Base-by-base conservation (phyloP, 1,140 invertebrate species). In the Cheumatopsyche charites region DNA sequence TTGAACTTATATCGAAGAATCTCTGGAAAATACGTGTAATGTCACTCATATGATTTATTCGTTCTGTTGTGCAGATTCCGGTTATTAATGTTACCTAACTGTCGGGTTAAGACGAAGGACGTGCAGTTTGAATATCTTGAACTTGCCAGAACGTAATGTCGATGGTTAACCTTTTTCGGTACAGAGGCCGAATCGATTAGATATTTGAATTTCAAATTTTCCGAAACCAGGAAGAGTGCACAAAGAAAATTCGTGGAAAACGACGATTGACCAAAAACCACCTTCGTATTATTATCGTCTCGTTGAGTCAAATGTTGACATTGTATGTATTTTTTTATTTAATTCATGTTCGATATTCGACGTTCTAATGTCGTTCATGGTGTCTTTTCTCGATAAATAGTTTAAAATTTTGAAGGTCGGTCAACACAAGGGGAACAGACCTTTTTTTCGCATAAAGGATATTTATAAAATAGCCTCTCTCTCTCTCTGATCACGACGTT, bases 21-120 rank as follows among this genome's bases (percentile, higher is more conserved):
- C 47, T 13, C 47, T 1, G 19, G 47, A 52, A 52, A 52, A 52
- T 52, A 19, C 15, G 15, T 52, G 17, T 45, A 45, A n/a, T n/a
- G n/a, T 36, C 29, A 9, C 29, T 36, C 9, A 36, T 6, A 52
- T 52, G 47, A 52, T 52, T 52, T 52, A 52, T 52, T 52, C 2
- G 43, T 3, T 45, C 43, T 45, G 12, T n/a, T 15, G 47, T 17
- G 15, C 47, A 52, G 19, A 58, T 58, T 58, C 55, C 55, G 55
- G 55, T 58, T 58, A 3, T 52, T 17, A 52, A 52, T 17, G 47
- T 52, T 52, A 52, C 47, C 15, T 52, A 52, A 52, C 47, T 52
- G 47, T 52, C 47, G 47, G 47, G 47, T 52, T 52, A 52, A 36
- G 29, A 52, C 47, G 55, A 58, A 58, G 55, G 55, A 58, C 55